Conservation (phyloP, 2,113 vertebrate species). For the Gnathonemus echidnorhynchus region DNA sequence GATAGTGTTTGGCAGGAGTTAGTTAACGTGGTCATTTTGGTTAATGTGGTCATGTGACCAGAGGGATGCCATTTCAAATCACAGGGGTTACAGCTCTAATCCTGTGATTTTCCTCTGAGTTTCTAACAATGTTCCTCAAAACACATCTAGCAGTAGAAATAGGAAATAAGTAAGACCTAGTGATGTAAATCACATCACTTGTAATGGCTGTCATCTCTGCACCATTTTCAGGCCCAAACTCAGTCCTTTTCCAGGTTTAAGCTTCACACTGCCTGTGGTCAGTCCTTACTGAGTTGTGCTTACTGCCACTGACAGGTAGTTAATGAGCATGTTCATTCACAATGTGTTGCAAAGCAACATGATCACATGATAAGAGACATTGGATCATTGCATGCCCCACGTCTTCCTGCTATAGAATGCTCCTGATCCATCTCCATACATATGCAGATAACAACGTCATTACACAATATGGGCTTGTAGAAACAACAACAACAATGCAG, state of each 20-base stretch:
- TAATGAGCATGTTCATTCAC: slow-evolving; percentile 8
- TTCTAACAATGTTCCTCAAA: background rate
- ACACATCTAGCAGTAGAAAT: background rate
- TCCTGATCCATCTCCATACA: background rate
- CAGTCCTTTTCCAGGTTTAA: background rate
- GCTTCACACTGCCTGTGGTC: background rate
- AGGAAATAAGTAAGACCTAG: background rate
- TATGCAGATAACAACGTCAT: slow-evolving; percentile 14
- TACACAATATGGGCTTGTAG: slow-evolving; percentile 19
- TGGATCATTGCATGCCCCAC: slow-evolving; percentile 12
- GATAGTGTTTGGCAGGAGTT: background rate
- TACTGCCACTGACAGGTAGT: background rate
- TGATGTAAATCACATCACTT: background rate
- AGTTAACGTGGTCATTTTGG: background rate
- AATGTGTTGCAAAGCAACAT: background rate
- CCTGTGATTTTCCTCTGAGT: background rate
- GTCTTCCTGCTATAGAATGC: background rate
- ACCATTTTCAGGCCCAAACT: background rate
- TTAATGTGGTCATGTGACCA: background rate
- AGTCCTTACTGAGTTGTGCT: background rate
- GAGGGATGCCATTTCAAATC: background rate
- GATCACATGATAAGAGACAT: slow-evolving; percentile 20
- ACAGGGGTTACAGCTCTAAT: background rate
- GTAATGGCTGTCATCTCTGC: background rate
- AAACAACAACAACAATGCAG: background rate